Conservation (phyloP, 2,888 invertebrate genomes). For the Rhingia rostrata region DNA sequence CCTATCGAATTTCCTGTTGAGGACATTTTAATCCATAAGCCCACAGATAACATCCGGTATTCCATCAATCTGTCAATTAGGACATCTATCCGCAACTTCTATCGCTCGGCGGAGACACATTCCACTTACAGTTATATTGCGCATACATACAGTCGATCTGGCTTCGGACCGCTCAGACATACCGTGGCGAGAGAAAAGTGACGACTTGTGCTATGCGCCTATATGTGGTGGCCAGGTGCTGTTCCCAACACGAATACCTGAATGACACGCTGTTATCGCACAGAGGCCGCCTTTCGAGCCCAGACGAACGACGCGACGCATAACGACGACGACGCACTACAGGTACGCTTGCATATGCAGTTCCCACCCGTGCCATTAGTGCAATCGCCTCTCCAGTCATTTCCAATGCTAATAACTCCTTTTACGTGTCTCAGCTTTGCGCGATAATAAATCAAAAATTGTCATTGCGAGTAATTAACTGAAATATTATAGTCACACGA, state of each 20-base stretch:
- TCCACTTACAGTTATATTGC: slow-evolving; percentile 39
- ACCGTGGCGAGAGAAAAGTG: slow-evolving; percentile 9
- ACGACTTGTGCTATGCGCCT: slow-evolving; percentile 16
- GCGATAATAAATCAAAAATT: slow-evolving; percentile 74
- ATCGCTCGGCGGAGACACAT: slow-evolving; percentile 44
- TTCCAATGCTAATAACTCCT: slow-evolving; percentile 73
- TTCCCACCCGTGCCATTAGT: slow-evolving; percentile 69
- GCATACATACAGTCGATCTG: slow-evolving; percentile 3
- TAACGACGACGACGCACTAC: not conserved
- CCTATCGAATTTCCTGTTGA: slow-evolving; percentile 21
- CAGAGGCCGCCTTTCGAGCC: slow-evolving; percentile 23
- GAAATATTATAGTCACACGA: slow-evolving; percentile 68
- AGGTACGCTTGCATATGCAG: slow-evolving; percentile 16
- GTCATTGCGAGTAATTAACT: slow-evolving; percentile 72
- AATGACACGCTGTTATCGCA: slow-evolving; percentile 67
- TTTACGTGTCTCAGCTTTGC: slow-evolving; percentile 61
- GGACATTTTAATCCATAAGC: slow-evolving; percentile 56
- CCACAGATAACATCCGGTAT: slow-evolving; percentile 59
- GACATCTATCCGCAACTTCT: slow-evolving; percentile 56
- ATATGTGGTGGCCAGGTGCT: slow-evolving; percentile 54
- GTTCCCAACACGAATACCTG: slow-evolving; percentile 47
- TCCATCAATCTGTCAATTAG: slow-evolving; percentile 63
- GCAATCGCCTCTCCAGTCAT: slow-evolving; percentile 65
- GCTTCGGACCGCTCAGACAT: not conserved
- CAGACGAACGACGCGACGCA: slow-evolving; percentile 2